Evolutionary conservation across 2,797 vertebrate genomes (phyloP).

Genomic region (Hoplostethus mediterraneus): DNA sequence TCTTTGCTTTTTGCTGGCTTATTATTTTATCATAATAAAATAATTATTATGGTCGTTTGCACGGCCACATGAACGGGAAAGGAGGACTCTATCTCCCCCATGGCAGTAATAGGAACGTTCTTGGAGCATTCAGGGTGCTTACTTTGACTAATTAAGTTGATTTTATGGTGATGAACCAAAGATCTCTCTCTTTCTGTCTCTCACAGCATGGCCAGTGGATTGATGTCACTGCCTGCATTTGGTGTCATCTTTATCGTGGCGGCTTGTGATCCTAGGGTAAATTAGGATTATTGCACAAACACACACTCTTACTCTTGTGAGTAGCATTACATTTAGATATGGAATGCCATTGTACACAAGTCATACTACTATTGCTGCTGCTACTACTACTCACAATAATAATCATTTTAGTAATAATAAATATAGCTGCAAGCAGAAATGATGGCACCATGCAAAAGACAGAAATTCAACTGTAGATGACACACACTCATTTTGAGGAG

Average conservation of each 20-base stretch:
- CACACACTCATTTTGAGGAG: too few species aligned
- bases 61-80: constrained; percentile 11
- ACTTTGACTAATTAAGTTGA: constrained; percentile 23
- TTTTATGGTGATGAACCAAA: constrained; percentile 23
- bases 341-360: too few species aligned
- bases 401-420: too few species aligned
- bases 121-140: constrained; percentile 20
- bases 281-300: neutral
- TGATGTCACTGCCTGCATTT: constrained; percentile 78
- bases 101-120: constrained; percentile 20
- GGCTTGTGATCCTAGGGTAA: constrained; percentile 79
- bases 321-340: too few species aligned
- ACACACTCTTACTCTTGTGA: neutral
- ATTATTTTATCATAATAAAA: constrained; percentile 13
- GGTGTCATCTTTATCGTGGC: constrained; percentile 78
- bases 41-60: constrained; percentile 9
- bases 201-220: constrained; percentile 67
- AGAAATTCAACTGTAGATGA: too few species aligned
- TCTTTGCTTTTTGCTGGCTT: constrained; percentile 2
- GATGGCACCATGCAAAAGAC: too few species aligned
- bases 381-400: too few species aligned
- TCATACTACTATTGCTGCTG: too few species aligned
- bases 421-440: too few species aligned
- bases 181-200: constrained; percentile 18
- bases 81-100: neutral